These are phyloP conservation scores for Acanthochromis polyacanthus DNA, from an alignment of 2,113 vertebrate species.

Conservation along the genomic window DNA sequence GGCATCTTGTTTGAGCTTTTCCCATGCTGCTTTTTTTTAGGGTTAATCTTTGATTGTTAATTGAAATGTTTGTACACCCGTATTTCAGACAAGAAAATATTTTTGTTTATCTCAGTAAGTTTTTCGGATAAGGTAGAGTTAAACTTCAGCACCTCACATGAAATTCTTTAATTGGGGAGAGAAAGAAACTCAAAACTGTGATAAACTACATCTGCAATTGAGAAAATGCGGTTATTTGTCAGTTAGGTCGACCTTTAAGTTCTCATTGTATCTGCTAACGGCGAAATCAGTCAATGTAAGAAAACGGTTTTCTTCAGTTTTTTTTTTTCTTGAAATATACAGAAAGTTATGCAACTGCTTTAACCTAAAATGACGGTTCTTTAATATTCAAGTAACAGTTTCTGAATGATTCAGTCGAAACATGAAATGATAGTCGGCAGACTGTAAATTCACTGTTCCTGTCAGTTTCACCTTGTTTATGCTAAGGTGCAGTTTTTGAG, in stretches of 20 bases:
- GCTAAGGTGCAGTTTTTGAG: constrained; percentile 5
- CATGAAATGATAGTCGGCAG: constrained; percentile 5
- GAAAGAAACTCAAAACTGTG: background rate
- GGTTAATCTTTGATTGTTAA: constrained; percentile 40
- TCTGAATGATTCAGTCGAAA: constrained; percentile 5
- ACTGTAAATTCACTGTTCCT: constrained; percentile 16
- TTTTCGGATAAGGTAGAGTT: background rate
- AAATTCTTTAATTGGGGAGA: background rate
- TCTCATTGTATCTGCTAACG: constrained; percentile 7
- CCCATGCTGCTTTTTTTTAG: constrained; percentile 37
- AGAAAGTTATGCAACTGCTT: background rate
- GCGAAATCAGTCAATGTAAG: background rate
- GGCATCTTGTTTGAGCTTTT: constrained; percentile 25
- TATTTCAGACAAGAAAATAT: background rate
- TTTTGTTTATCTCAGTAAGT: background rate
- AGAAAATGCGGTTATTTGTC: background rate
- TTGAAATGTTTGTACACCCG: constrained; percentile 5
- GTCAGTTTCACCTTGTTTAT: constrained; percentile 6
- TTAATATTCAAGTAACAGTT: background rate
- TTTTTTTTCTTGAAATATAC: background rate
- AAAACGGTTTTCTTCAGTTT: constrained; percentile 2
- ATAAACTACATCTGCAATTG: background rate
- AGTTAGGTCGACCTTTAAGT: constrained; percentile 20
- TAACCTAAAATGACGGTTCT: background rate
- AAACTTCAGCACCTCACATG: background rate